Percentiles rank a stretch among this genome's conserved stretches.
Conservation (phyloP, 2,888 invertebrate species). For the Pterostichus niger region DNA sequence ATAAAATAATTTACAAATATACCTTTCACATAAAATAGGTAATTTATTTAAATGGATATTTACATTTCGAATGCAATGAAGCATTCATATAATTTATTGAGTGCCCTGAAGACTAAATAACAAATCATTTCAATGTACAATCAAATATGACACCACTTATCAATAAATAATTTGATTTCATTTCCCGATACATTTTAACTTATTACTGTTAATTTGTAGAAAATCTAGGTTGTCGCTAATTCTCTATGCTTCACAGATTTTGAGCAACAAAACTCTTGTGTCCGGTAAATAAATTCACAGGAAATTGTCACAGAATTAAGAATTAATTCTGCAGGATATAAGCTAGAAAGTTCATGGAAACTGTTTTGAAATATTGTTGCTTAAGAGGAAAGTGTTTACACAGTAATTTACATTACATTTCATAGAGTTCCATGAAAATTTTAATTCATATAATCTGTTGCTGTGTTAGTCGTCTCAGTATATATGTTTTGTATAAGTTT, state of each 20-base stretch:
- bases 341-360: conserved; percentile 43
- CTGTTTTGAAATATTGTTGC: conserved; percentile 27
- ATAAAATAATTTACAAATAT: too few relatives aligned
- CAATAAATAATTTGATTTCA: conserved; percentile 2
- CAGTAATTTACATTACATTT: conserved; percentile 28
- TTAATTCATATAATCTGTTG: too few relatives aligned
- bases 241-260: conserved; percentile 39
- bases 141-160: background rate
- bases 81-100: too few relatives aligned
- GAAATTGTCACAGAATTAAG: conserved; percentile 14
- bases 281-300: conserved; percentile 19
- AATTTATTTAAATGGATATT: too few relatives aligned
- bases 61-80: too few relatives aligned
- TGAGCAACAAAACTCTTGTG: conserved; percentile 35
- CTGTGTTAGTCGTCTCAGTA: too few relatives aligned
- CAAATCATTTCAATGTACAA: too few relatives aligned
- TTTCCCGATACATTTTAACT: conserved; percentile 18
- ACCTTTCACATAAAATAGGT: too few relatives aligned
- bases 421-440: background rate
- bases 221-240: conserved; percentile 33
- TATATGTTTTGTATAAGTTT: too few relatives aligned
- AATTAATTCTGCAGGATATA: conserved; percentile 33
- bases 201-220: conserved; percentile 13
- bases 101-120: too few relatives aligned
- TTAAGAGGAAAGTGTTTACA: conserved; percentile 17